Evolutionary conservation across 2,888 invertebrate species (phyloP).

Genomic region (Steinernema hermaphroditum): DNA sequence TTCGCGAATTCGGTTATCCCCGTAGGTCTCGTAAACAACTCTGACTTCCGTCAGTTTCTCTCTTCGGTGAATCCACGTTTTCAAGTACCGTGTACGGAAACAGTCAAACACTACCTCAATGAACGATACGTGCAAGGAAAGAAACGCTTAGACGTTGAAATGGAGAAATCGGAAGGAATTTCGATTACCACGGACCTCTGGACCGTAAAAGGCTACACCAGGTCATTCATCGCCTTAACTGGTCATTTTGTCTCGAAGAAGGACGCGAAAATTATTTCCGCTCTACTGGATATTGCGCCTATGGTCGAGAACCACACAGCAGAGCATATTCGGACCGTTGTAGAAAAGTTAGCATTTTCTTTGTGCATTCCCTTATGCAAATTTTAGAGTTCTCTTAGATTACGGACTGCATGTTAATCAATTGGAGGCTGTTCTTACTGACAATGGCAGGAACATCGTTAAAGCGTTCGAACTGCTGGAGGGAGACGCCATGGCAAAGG

Average conservation of each 20-base stretch:
- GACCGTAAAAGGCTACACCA: neutral
- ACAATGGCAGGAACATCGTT: neutral
- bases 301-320: neutral
- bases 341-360: neutral
- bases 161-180: neutral
- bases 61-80: too few relatives aligned
- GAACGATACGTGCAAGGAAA: neutral
- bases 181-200: neutral
- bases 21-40: too few relatives aligned
- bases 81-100: neutral
- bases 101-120: neutral
- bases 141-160: neutral
- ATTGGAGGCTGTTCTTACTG: neutral
- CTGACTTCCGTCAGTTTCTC: too few relatives aligned
- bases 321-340: neutral
- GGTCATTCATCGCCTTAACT: neutral
- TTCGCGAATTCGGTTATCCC: too few relatives aligned
- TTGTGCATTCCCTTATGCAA: too few relatives aligned
- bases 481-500: too few relatives aligned
- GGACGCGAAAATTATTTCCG: neutral
- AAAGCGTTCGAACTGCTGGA: slow-evolving; percentile 1
- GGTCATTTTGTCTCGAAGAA: neutral
- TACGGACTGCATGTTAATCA: neutral
- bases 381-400: neutral
- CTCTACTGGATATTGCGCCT: neutral